A percentile compares a stretch with the other conserved stretches of the same genome.
Conservation (phyloP, 2,797 vertebrate species). For the Gorsachius magnificus region DNA sequence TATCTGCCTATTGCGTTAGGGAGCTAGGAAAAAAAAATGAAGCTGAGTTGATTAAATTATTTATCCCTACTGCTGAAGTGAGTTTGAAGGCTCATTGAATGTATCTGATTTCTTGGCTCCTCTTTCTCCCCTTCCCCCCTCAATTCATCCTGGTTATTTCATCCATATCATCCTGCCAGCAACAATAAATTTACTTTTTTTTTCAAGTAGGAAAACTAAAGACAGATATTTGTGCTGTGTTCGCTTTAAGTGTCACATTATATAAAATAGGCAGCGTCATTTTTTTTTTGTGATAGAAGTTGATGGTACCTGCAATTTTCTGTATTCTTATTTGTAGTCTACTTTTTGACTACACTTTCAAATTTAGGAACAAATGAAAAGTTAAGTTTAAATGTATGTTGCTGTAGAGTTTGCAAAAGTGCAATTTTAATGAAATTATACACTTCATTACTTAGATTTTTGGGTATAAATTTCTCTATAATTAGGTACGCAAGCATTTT, state of each 20-base stretch:
- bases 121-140: conserved; percentile 56
- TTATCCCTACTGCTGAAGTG: conserved; percentile 75
- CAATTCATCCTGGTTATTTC: conserved; percentile 77
- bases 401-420: neutral
- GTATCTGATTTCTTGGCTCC: conserved; percentile 69
- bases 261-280: conserved; percentile 48
- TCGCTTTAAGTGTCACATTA: conserved; percentile 68
- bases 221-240: conserved; percentile 66
- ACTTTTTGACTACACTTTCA: conserved; percentile 3
- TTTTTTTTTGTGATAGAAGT: conserved; percentile 43
- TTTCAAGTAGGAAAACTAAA: conserved; percentile 79
- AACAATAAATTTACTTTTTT: conserved; percentile 73
- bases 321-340: neutral
- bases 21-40: conserved; percentile 67
- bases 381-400: conserved; percentile 4
- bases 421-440: neutral
- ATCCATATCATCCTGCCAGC: conserved; percentile 77
- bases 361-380: conserved; percentile 12
- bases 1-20: conserved; percentile 71
- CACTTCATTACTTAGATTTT: neutral
- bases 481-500: neutral
- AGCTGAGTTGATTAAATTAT: conserved; percentile 78
- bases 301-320: conserved; percentile 34
- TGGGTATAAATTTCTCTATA: neutral
- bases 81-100: conserved; percentile 84